Percentiles rank a stretch among this genome's conserved stretches.
These are phyloP conservation scores for Iphiclides podalirius DNA, from an alignment of 2,888 invertebrate genomes.

Conservation along the genomic window DNA sequence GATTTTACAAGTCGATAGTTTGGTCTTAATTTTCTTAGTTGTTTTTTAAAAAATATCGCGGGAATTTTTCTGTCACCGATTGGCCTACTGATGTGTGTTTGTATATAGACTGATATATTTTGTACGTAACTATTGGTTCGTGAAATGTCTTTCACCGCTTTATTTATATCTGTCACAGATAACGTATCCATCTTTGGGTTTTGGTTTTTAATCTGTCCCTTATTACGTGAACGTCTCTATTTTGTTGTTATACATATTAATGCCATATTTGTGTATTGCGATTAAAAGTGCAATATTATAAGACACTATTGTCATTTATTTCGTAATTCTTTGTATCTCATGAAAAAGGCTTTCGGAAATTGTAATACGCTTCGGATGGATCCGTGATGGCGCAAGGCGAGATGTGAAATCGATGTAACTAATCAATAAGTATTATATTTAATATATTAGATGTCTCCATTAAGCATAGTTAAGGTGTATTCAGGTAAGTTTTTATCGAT, in stretches of 20 bases:
- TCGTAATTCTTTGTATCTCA: conserved; percentile 15
- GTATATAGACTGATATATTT: conserved; percentile 52
- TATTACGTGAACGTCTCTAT: conserved; percentile 17
- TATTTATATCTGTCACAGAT: not conserved
- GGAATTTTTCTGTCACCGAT: conserved; percentile 30
- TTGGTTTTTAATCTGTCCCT: conserved; percentile 20
- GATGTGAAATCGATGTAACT: conserved; percentile 58
- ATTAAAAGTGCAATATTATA: conserved; percentile 16
- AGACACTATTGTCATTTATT: conserved; percentile 26
- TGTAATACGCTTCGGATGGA: conserved; percentile 35
- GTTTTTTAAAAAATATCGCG: not conserved
- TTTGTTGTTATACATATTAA: conserved; percentile 6
- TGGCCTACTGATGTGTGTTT: conserved; percentile 58
- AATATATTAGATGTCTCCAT: conserved; percentile 74
- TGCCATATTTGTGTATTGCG: conserved; percentile 6
- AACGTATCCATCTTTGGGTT: not conserved
- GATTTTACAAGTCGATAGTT: not conserved
- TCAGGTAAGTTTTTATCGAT: conserved; percentile 73
- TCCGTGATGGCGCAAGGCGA: conserved; percentile 43
- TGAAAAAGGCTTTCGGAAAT: conserved; percentile 27
- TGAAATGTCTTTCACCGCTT: conserved; percentile 24
- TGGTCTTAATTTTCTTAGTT: not conserved
- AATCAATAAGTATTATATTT: conserved; percentile 71
- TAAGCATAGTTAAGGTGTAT: conserved; percentile 70
- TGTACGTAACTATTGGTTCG: conserved; percentile 32